A percentile compares a stretch with the other conserved stretches of the same genome.
Evolutionary conservation across 2,888 invertebrate species (phyloP).

Genomic region (Melanotus villosus): DNA sequence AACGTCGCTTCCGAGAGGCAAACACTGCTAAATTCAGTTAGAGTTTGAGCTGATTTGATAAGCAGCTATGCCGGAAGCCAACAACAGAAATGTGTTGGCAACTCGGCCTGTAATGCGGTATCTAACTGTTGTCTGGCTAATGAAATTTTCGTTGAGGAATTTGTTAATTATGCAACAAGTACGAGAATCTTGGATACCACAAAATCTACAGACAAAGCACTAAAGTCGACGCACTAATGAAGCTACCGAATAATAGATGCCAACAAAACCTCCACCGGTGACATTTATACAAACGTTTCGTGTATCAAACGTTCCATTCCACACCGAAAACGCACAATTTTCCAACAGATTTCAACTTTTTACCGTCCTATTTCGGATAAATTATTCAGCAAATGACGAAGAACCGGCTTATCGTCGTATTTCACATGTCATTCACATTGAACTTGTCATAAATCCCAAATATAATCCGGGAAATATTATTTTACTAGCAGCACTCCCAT

Average conservation of each 20-base stretch:
- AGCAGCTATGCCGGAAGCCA: constrained; percentile 52
- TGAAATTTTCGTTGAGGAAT: constrained; percentile 47
- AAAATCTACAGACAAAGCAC: constrained; percentile 37
- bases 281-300: background rate
- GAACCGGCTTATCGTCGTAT: constrained; percentile 32
- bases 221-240: constrained; percentile 37
- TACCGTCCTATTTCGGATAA: constrained; percentile 19
- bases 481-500: no score
- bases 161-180: constrained; percentile 48
- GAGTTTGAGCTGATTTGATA: constrained; percentile 56
- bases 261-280: constrained; percentile 2
- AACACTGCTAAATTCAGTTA: constrained; percentile 54
- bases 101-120: constrained; percentile 47
- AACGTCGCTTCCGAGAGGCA: constrained; percentile 51
- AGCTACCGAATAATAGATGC: constrained; percentile 24
- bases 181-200: constrained; percentile 40
- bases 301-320: constrained; percentile 1
- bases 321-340: constrained; percentile 12
- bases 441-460: constrained; percentile 38
- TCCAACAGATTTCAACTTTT: constrained; percentile 23
- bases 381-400: constrained; percentile 37
- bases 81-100: constrained; percentile 51
- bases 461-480: no score
- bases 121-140: constrained; percentile 51
- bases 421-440: constrained; percentile 40